phyloP scores from a whole-genome alignment of 1,140 invertebrate species.

The Lanistes nyassanus region DNA sequence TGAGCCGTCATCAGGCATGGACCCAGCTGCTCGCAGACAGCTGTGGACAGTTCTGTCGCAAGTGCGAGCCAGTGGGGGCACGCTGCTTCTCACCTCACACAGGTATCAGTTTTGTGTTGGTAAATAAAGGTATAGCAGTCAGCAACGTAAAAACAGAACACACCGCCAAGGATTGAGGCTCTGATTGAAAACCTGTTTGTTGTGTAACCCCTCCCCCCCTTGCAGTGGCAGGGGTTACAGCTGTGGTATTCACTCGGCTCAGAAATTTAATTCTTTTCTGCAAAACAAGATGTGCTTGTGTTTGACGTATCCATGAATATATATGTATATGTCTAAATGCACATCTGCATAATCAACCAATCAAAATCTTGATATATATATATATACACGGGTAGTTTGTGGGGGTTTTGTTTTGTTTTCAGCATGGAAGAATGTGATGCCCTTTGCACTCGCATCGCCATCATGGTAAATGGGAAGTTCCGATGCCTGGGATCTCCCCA shows the following conservation, averaged over 20 bases:
- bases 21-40: slow-evolving; percentile 66
- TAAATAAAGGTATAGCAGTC: not conserved
- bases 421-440: slow-evolving; percentile 72
- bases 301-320: slow-evolving; percentile 28
- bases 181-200: not conserved
- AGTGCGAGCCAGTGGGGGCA: slow-evolving; percentile 56
- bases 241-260: not conserved
- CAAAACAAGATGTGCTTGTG: not conserved
- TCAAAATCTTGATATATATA: not conserved
- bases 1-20: slow-evolving; percentile 69
- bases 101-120: slow-evolving; percentile 40
- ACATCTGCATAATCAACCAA: not conserved
- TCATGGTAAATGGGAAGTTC: slow-evolving; percentile 70
- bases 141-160: not conserved
- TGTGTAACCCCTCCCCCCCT: no score
- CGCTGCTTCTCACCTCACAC: slow-evolving; percentile 63
- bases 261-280: not conserved
- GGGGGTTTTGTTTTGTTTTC: slow-evolving; percentile 19
- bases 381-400: not conserved
- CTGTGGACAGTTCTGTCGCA: slow-evolving; percentile 65
- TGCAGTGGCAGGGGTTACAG: not conserved
- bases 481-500: slow-evolving; percentile 67
- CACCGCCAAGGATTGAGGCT: not conserved
- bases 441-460: slow-evolving; percentile 68
- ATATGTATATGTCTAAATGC: not conserved